Evolutionary conservation across 2,113 vertebrate species (phyloP), one percentile per base, ranked within the genome.

Genomic region (Heliornis fulica): DNA sequence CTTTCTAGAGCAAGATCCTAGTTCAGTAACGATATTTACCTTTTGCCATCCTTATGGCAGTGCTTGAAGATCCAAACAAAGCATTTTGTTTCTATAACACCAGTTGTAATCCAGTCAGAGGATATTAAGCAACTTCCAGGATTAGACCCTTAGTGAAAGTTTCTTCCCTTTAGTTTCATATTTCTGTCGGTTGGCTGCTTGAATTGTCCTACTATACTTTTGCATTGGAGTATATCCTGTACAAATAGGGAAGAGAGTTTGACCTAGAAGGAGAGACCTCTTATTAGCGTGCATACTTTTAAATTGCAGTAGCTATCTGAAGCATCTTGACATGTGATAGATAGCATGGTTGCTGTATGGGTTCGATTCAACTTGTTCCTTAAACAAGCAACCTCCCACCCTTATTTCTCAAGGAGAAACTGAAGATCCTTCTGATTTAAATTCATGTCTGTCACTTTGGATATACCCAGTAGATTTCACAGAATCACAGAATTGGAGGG

Each of bases 321-420:
- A 81, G 60, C 85, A 90, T 93, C 93, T 88, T 64, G 84, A 90
- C 82, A 87, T 45, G 15, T 57, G 89, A 93, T 20, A 87, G 87
- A 65, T 72, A 91, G 38, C 32, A 2, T 32, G 80, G 75, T 83
- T 91, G 87, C 93, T 77, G 1, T 70, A 75, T 65, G 78, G 81
- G 84, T 85, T 96, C 69, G 78, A 89, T 95, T 88, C 75, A 69
- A 57, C 84, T 85, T 63, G 53, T 80, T 87, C 74, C 87, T 93
- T 69, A 59, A 86, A 79, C 87, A 59, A 89, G 91, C 87, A 85
- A 40, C 75, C 82, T 95, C 78, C 94, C 92, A 85, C 90, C 92
- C 45, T 43, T 91, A 72, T 89, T 96, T 95, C 91, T 79, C 91
- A 94, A 91, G 84, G 93, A 96, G 93, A 93, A 87, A 93, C 85